Percentiles rank a stretch among this genome's conserved stretches.
Evolutionary conservation across 35 echinoderm and acorn worm genomes (phyloP).

Genomic region (Stichopus chloronotus): DNA sequence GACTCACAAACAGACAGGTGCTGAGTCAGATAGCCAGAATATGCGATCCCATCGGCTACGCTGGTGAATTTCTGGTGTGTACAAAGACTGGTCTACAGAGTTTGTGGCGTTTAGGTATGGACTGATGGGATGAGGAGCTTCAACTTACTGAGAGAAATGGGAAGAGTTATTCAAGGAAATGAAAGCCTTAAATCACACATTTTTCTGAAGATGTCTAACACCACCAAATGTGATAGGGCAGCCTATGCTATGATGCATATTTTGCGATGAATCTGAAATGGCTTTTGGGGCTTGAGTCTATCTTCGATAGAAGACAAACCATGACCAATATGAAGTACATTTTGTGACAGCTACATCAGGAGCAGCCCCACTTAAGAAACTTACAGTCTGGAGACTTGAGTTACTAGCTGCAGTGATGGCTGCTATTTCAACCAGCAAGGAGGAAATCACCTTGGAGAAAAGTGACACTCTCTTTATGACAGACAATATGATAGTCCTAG

Average conservation of each 20-base stretch:
- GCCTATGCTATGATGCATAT: too few species aligned
- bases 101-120: conserved; percentile 34
- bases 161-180: too few species aligned
- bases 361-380: too few species aligned
- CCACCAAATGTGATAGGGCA: too few species aligned
- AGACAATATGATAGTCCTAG: not conserved
- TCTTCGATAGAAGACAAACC: conserved; percentile 24
- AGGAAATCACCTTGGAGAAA: too few species aligned
- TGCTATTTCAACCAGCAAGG: too few species aligned
- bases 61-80: conserved; percentile 15
- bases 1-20: conserved; percentile 31
- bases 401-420: too few species aligned
- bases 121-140: conserved; percentile 21
- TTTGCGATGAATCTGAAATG: not conserved
- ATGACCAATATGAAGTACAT: conserved; percentile 30
- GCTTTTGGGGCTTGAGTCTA: conserved; percentile 21
- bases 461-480: too few species aligned
- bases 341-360: too few species aligned
- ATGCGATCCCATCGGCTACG: conserved; percentile 54
- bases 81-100: conserved; percentile 30
- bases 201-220: too few species aligned
- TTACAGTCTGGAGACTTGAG: too few species aligned
- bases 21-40: conserved; percentile 51
- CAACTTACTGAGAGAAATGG: not conserved
- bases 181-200: too few species aligned